A percentile compares a stretch with the other conserved stretches of the same genome.
phyloP scores from a whole-genome alignment of 1,140 invertebrate species.

The Chironomus tepperi region DNA sequence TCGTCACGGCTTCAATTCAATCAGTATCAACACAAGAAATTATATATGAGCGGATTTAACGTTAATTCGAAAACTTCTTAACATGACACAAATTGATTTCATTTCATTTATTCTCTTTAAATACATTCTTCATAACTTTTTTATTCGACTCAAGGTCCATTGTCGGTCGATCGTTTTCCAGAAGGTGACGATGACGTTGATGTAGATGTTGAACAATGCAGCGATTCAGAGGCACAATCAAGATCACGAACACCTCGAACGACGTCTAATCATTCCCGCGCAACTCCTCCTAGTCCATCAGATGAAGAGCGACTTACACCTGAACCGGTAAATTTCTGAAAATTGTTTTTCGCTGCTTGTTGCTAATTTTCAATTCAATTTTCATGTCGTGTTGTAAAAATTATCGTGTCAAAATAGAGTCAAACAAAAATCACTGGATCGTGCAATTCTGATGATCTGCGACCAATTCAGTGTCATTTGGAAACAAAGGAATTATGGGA shows the following conservation, averaged over 20 bases:
- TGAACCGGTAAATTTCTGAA: constrained; percentile 31
- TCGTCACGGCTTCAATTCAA: not conserved
- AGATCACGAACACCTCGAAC: constrained; percentile 27
- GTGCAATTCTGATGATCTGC: constrained; percentile 74
- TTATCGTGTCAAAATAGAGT: constrained; percentile 29
- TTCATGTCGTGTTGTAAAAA: not conserved
- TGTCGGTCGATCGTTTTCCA: constrained; percentile 32
- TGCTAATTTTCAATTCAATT: not conserved
- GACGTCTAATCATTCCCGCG: constrained; percentile 30
- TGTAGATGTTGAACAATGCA: constrained; percentile 49
- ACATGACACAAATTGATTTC: not conserved
- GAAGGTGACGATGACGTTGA: constrained; percentile 44
- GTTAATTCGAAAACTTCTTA: not conserved
- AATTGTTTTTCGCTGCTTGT: not conserved
- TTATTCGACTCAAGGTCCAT: constrained; percentile 33
- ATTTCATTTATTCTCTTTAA: not conserved
- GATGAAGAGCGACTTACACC: constrained; percentile 38
- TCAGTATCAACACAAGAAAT: no score
- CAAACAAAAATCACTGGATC: constrained; percentile 46
- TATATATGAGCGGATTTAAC: no score
- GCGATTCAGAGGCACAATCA: constrained; percentile 39
- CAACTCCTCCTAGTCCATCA: constrained; percentile 37
- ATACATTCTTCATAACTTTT: not conserved
- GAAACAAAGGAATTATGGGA: constrained; percentile 92
- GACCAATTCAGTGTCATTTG: constrained; percentile 76